These are phyloP conservation scores for Torymus texanus DNA, from an alignment of 2,888 invertebrate genomes.

Conservation along the genomic window DNA sequence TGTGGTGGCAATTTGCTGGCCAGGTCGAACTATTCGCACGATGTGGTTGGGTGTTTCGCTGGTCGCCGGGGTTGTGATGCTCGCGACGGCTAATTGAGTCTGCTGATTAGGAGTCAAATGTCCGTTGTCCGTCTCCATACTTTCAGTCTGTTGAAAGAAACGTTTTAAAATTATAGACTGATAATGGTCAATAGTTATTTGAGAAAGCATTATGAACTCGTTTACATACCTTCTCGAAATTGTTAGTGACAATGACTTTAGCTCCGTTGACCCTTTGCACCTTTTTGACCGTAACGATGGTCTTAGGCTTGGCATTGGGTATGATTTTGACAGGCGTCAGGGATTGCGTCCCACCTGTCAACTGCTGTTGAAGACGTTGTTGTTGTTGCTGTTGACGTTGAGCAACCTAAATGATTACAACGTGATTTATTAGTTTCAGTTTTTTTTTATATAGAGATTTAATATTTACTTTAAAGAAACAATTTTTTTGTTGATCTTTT, in stretches of 20 bases:
- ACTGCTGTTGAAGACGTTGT: constrained; percentile 78
- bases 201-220: too few species aligned
- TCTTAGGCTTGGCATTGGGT: constrained; percentile 65
- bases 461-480: background rate
- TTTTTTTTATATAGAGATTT: background rate
- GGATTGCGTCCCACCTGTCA: constrained; percentile 69
- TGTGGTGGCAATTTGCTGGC: constrained; percentile 60
- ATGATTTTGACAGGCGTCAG: constrained; percentile 67
- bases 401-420: constrained; percentile 77
- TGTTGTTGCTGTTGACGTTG: constrained; percentile 82
- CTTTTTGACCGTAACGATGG: constrained; percentile 71
- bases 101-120: constrained; percentile 22
- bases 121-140: constrained; percentile 48
- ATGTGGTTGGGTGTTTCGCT: constrained; percentile 63
- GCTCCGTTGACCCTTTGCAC: constrained; percentile 74
- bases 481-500: constrained; percentile 5
- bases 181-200: too few species aligned
- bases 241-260: constrained; percentile 72
- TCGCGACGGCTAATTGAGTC: constrained; percentile 29
- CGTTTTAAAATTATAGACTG: too few species aligned
- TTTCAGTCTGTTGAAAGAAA: constrained; percentile 17
- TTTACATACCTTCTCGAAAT: constrained; percentile 71
- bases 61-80: constrained; percentile 20
- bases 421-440: background rate
- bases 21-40: constrained; percentile 64